Evolutionary conservation across 2,888 invertebrate species (phyloP).

Genomic region (Drosophila nigricruria): DNA sequence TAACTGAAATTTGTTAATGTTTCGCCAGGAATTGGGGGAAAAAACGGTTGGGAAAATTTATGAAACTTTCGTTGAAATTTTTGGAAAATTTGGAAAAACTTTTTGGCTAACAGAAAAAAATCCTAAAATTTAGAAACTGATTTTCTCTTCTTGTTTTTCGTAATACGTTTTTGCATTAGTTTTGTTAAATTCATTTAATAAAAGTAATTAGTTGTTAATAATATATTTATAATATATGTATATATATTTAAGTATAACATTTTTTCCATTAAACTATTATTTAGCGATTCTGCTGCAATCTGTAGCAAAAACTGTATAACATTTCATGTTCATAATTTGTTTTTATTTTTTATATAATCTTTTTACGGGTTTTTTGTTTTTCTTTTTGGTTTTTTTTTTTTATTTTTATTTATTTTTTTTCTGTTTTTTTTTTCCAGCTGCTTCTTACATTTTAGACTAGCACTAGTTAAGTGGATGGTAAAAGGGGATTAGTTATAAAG

Average conservation of each 20-base stretch:
- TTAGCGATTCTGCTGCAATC: conserved; percentile 64
- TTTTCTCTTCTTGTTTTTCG: conserved; percentile 17
- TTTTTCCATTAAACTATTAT: conserved; percentile 73
- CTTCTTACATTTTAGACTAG: conserved; percentile 57
- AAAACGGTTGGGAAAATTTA: neutral
- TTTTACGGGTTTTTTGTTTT: conserved; percentile 33
- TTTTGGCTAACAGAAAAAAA: neutral
- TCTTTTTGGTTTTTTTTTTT: conserved; percentile 13
- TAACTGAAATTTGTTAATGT: conserved; percentile 15
- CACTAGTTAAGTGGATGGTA: conserved; percentile 70
- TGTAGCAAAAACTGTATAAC: conserved; percentile 62
- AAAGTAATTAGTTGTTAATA: conserved; percentile 51
- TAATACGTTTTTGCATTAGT: conserved; percentile 36
- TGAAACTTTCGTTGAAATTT: neutral
- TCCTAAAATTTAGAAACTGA: neutral
- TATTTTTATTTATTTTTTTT: conserved; percentile 8
- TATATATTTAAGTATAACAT: conserved; percentile 69
- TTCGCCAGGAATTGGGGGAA: neutral
- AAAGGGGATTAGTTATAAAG: conserved; percentile 67
- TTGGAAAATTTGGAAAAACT: neutral
- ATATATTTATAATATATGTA: conserved; percentile 61
- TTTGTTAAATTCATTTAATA: conserved; percentile 53
- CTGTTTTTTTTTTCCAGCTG: conserved; percentile 31
- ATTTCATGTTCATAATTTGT: conserved; percentile 50
- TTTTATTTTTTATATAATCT: conserved; percentile 25